phyloP scores from a whole-genome alignment of 2,797 vertebrate genomes.

The Sciurus vulgaris region DNA sequence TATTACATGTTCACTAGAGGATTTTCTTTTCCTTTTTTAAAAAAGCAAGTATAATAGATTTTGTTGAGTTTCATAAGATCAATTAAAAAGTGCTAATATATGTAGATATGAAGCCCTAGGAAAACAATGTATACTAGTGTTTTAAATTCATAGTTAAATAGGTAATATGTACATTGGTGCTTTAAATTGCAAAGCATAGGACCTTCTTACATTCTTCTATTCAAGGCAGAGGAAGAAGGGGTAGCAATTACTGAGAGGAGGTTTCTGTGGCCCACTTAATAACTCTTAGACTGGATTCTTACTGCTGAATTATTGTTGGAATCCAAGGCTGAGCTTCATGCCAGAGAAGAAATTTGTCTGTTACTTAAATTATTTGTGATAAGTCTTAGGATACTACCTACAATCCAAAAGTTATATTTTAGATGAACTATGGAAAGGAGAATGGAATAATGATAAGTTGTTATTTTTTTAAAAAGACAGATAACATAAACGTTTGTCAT shows the following conservation, averaged over 20 bases:
- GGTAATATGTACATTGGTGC: neutral
- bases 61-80: constrained; percentile 75
- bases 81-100: constrained; percentile 76
- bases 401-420: neutral
- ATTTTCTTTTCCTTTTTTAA: constrained; percentile 69
- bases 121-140: constrained; percentile 53
- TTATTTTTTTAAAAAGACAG: neutral
- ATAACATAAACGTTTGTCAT: neutral
- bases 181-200: constrained; percentile 42
- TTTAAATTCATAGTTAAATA: constrained; percentile 78
- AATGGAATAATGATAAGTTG: neutral
- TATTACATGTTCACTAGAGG: constrained; percentile 81
- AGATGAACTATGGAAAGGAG: neutral
- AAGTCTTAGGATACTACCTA: constrained; percentile 1
- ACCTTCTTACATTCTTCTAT: constrained; percentile 27
- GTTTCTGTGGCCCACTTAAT: constrained; percentile 54
- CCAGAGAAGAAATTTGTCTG: constrained; percentile 39
- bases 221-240: constrained; percentile 69
- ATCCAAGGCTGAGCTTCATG: neutral
- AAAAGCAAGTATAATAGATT: constrained; percentile 70
- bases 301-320: constrained; percentile 54
- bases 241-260: constrained; percentile 54
- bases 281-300: constrained; percentile 38
- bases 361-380: constrained; percentile 2
- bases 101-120: constrained; percentile 66